Conservation (phyloP, 2,888 invertebrate genomes). For the Leptarthrus brevirostris region DNA sequence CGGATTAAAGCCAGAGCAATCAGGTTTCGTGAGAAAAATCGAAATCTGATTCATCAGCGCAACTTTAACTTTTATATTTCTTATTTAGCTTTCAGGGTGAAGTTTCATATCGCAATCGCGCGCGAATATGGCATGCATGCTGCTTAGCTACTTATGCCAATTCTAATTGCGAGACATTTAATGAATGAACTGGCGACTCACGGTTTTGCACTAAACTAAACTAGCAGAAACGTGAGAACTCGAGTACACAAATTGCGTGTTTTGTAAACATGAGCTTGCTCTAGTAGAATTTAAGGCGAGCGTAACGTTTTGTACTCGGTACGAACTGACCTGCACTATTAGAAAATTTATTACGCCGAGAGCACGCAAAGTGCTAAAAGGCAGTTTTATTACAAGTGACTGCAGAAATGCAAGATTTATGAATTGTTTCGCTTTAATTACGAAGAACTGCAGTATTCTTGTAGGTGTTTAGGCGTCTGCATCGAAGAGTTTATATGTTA, state of each 20-base stretch:
- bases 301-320: background rate
- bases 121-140: background rate
- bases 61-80: background rate
- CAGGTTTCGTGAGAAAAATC: constrained; percentile 18
- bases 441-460: background rate
- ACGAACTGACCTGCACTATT: constrained; percentile 41
- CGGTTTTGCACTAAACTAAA: constrained; percentile 4
- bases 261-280: constrained; percentile 34
- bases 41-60: constrained; percentile 2
- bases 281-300: background rate
- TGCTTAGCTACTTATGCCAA: constrained; percentile 17
- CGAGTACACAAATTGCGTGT: constrained; percentile 30
- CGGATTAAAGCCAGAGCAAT: background rate
- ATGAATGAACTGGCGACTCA: constrained; percentile 24
- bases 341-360: constrained; percentile 29
- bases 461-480: background rate
- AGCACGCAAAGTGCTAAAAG: constrained; percentile 40
- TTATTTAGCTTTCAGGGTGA: background rate
- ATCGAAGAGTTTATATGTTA: background rate
- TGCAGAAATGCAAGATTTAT: constrained; percentile 29
- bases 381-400: constrained; percentile 22
- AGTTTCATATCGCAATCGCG: background rate
- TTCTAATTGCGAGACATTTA: constrained; percentile 20
- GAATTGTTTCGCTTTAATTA: constrained; percentile 31
- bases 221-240: constrained; percentile 38